Percentiles rank a stretch among this genome's conserved stretches.
These are phyloP conservation scores for Colossoma macropomum DNA, from an alignment of 2,113 vertebrate species.

Conservation along the genomic window DNA sequence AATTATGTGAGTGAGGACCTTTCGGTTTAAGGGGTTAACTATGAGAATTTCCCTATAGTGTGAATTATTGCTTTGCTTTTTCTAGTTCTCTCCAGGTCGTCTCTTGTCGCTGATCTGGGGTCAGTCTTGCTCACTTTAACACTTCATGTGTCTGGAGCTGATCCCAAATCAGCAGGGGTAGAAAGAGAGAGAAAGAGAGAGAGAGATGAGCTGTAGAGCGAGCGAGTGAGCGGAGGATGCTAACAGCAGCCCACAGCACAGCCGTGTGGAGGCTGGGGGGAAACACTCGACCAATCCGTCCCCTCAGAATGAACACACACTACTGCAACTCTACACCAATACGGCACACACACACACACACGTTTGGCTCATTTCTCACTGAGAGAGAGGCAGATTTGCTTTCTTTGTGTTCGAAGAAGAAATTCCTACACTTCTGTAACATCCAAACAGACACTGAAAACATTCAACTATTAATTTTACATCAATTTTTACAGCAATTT, in stretches of 20 bases:
- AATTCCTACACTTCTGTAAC: too few species aligned
- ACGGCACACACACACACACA: constrained; percentile 6
- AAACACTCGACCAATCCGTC: constrained; percentile 40
- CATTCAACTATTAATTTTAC: too few species aligned
- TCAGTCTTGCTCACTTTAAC: not conserved
- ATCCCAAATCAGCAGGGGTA: constrained; percentile 1
- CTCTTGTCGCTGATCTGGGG: not conserved
- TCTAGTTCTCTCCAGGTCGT: not conserved
- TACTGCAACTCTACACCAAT: constrained; percentile 20
- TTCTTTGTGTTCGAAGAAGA: not conserved
- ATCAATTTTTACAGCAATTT: too few species aligned
- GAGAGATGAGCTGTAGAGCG: not conserved
- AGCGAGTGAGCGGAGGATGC: not conserved
- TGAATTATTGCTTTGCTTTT: not conserved
- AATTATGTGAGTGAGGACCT: too few species aligned
- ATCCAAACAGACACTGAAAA: too few species aligned
- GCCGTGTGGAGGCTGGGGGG: constrained; percentile 56
- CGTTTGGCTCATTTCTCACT: not conserved
- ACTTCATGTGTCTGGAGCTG: not conserved
- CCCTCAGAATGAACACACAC: constrained; percentile 30
- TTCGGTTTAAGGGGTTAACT: too few species aligned
- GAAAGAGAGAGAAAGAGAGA: not conserved
- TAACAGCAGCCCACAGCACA: constrained; percentile 58
- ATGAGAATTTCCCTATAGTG: too few species aligned
- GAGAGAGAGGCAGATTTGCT: not conserved